Evolutionary conservation across 1,140 invertebrate genomes (phyloP).

Genomic region (Fopius arisanus): DNA sequence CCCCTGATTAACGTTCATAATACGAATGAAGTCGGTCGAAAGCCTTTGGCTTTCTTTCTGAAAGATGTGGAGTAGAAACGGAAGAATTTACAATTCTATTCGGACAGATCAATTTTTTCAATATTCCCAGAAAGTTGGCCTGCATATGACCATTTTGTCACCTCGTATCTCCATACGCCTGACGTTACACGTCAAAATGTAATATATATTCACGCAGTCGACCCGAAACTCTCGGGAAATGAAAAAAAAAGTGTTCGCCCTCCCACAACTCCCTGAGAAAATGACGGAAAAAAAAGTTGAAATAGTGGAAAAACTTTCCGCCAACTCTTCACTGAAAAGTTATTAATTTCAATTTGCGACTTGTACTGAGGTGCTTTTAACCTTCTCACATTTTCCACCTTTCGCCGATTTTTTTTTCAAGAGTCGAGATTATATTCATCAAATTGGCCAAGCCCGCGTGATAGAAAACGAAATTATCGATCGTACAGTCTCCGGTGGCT

Average conservation of each 20-base stretch:
- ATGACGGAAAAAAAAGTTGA: background rate
- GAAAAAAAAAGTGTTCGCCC: background rate
- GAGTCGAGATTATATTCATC: background rate
- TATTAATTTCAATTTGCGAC: conserved; percentile 6
- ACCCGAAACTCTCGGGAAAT: background rate
- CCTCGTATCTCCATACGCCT: background rate
- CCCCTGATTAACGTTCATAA: no score
- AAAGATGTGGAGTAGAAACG: background rate
- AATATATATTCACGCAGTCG: background rate
- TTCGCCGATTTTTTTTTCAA: background rate
- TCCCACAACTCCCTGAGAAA: background rate
- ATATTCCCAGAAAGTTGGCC: background rate
- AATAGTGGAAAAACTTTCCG: background rate
- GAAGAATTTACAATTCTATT: background rate
- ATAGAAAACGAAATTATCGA: conserved; percentile 20
- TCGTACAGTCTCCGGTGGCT: background rate
- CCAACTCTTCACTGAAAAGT: no score
- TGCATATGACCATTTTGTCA: background rate
- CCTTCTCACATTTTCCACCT: background rate
- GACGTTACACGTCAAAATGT: background rate
- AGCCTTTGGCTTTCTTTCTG: no score
- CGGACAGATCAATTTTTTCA: background rate
- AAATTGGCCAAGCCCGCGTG: background rate
- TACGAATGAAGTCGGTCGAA: no score
- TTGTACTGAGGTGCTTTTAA: background rate